Evolutionary conservation across 2,888 invertebrate species (phyloP).

Genomic region (Microctonus aethiopoides): DNA sequence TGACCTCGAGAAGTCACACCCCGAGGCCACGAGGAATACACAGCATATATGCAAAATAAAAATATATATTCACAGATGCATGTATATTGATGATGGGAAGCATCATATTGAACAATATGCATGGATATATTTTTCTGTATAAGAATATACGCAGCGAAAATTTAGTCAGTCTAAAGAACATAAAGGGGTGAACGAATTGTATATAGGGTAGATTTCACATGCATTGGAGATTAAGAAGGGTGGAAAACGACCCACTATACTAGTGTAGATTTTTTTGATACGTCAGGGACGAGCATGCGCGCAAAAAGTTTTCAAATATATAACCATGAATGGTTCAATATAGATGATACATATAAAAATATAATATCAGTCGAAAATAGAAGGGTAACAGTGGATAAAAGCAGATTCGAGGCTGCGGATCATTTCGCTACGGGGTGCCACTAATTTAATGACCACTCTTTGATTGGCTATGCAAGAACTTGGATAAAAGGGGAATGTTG

Average conservation of each 20-base stretch:
- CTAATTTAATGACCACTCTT: slow-evolving; percentile 61
- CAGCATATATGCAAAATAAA: not conserved
- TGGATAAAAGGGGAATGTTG: not conserved
- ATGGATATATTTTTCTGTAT: not conserved
- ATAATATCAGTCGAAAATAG: not conserved
- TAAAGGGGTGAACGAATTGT: not conserved
- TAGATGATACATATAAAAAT: slow-evolving; percentile 8
- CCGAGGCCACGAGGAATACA: slow-evolving; percentile 17
- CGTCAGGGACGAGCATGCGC: slow-evolving; percentile 13
- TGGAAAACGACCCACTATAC: slow-evolving; percentile 9
- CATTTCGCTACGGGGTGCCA: slow-evolving; percentile 54
- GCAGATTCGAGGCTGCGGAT: slow-evolving; percentile 37
- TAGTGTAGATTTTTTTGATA: slow-evolving; percentile 34
- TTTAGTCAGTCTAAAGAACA: not conserved
- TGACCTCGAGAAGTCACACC: slow-evolving; percentile 24
- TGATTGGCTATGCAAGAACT: slow-evolving; percentile 11
- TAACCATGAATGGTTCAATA: not conserved
- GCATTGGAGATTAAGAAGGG: slow-evolving; percentile 37
- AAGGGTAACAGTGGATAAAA: slow-evolving; percentile 18
- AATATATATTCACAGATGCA: slow-evolving; percentile 4
- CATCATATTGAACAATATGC: not conserved
- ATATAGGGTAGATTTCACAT: slow-evolving; percentile 28
- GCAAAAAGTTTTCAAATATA: not conserved
- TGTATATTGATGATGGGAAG: not conserved
- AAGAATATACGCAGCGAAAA: not conserved